These are phyloP conservation scores for Tachina grossa DNA, from an alignment of 2,888 invertebrate species.

Conservation along the genomic window DNA sequence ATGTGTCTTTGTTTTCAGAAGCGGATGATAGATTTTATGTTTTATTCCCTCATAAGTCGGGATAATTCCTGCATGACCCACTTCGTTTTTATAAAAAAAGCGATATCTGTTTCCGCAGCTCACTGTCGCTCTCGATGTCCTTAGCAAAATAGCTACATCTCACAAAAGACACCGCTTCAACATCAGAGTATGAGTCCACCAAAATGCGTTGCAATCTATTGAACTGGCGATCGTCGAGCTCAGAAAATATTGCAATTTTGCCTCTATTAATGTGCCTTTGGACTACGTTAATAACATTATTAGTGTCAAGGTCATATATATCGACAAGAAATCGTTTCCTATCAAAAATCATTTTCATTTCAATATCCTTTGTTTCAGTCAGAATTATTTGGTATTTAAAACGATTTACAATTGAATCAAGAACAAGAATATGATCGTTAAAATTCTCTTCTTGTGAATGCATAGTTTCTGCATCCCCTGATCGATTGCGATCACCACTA, in stretches of 20 bases:
- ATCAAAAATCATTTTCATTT: constrained; percentile 23
- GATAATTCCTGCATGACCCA: not conserved
- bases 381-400: constrained; percentile 57
- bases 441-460: too few species aligned
- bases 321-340: constrained; percentile 51
- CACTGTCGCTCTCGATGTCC: too few species aligned
- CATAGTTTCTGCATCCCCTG: constrained; percentile 35
- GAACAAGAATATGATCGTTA: too few species aligned
- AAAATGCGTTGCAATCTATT: constrained; percentile 44
- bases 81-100: not conserved
- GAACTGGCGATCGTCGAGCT: constrained; percentile 41
- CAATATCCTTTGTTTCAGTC: constrained; percentile 34
- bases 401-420: too few species aligned
- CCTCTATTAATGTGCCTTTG: constrained; percentile 41
- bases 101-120: not conserved
- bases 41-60: not conserved
- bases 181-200: constrained; percentile 30
- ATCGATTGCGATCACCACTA: constrained; percentile 20
- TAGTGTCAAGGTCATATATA: constrained; percentile 25
- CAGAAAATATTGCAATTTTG: constrained; percentile 48
- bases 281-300: constrained; percentile 40
- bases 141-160: not conserved
- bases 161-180: constrained; percentile 8
- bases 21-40: not conserved
- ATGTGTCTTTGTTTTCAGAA: constrained; percentile 28